Evolutionary conservation across 2,888 invertebrate genomes (phyloP).

Genomic region (Polymixis lichenea): DNA sequence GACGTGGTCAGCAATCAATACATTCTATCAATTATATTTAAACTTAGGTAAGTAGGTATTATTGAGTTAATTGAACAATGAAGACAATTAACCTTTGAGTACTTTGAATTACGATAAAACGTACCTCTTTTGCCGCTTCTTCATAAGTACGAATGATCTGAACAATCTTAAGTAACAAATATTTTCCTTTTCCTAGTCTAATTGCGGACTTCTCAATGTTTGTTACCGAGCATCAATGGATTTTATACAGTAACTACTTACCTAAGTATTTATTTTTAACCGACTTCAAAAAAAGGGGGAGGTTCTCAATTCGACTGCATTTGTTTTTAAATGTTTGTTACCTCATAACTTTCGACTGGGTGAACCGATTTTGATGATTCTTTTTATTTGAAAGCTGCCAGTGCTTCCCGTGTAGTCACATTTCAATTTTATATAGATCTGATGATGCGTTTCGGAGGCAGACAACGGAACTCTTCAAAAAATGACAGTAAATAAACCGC

Average conservation of each 20-base stretch:
- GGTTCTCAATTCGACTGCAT: too few relatives aligned
- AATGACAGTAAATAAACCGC: too few relatives aligned
- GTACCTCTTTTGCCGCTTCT: slow-evolving; percentile 14
- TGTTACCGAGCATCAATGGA: neutral
- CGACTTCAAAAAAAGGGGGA: too few relatives aligned
- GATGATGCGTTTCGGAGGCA: too few relatives aligned
- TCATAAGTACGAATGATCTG: neutral
- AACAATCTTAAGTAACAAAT: neutral
- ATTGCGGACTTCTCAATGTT: slow-evolving; percentile 2
- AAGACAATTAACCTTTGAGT: slow-evolving; percentile 29
- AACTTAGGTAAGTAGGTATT: slow-evolving; percentile 5
- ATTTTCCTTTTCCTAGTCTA: slow-evolving; percentile 13
- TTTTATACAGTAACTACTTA: neutral
- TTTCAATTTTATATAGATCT: too few relatives aligned
- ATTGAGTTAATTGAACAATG: slow-evolving; percentile 38
- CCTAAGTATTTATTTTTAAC: neutral
- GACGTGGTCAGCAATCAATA: slow-evolving; percentile 18
- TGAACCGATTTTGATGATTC: too few relatives aligned
- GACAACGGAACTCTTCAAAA: too few relatives aligned
- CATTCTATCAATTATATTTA: slow-evolving; percentile 26
- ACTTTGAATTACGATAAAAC: slow-evolving; percentile 16
- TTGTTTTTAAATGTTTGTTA: too few relatives aligned
- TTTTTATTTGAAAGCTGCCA: too few relatives aligned
- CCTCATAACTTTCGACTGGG: too few relatives aligned
- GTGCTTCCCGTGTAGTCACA: too few relatives aligned